Evolutionary conservation across 1,140 invertebrate genomes (phyloP), one percentile per base, ranked within the genome.

Genomic region (Holotrichia oblita): DNA sequence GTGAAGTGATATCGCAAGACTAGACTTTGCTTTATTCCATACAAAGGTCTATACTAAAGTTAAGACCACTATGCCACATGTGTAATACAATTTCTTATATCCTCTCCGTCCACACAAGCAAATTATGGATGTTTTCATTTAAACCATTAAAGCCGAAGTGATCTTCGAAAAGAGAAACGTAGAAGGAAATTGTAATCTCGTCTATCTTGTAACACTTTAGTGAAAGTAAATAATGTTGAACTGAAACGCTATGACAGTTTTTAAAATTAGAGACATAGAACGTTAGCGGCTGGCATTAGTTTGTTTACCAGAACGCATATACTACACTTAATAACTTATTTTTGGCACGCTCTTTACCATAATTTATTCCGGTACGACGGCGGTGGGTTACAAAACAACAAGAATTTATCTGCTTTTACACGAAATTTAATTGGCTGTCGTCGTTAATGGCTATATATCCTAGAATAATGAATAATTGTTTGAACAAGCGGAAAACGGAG

Each of bases 391-490:
- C 61, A 22, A 64, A 64, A 64, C 61, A 20, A 22, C 61, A 20
- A 27, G 61, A 64, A 64, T 64, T 22, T 64, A 64, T 64, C 17
- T 64, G 17, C 0, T 64, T 64, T 64, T 64, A 22, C 61, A 64
- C 61, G 10, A 64, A 22, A 64, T 64, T 64, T 64, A 64, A 64
- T 64, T 64, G 61, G 17, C 61, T 64, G 61, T 64, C 61, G 61
- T 22, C 6, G 61, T 20, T 27, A 64, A 12, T 64, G 61, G 20
- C 61, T 64, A 64, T 64, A 27, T 27, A 64, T 64, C 17, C n/a
- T 64, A 64, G 17, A 22, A 64, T 64, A 64, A 64, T 64, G 61
- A 64, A n/a, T n/a, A n/a, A n/a, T n/a, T n/a, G n/a, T n/a, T n/a
- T n/a, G n/a, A n/a, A n/a, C n/a, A n/a, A n/a, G 10, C 22, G 6